Percentiles rank a stretch among this genome's conserved stretches.
phyloP scores from a whole-genome alignment of 2,113 vertebrate species.

The Bucco capensis region DNA sequence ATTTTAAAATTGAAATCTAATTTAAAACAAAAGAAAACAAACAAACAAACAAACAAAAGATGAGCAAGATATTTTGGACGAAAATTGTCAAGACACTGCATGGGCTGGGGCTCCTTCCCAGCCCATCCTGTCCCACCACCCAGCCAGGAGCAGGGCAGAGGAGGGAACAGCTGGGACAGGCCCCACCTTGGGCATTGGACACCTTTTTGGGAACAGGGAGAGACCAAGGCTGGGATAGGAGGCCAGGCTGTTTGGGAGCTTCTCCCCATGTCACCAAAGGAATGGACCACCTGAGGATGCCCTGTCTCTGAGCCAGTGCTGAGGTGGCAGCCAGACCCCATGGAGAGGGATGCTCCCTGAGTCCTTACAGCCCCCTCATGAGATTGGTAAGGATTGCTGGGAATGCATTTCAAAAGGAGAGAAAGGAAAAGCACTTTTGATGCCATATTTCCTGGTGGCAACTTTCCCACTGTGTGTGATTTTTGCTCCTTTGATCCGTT shows the following conservation, averaged over 20 bases:
- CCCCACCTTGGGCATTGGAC: not conserved
- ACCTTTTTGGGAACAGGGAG: not conserved
- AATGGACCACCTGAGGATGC: not conserved
- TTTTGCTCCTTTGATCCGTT: not conserved
- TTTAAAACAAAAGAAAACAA: not conserved
- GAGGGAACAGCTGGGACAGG: not conserved
- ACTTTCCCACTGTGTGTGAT: not conserved
- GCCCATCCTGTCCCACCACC: fast-evolving
- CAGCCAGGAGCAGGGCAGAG: not conserved
- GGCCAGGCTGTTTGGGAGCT: not conserved
- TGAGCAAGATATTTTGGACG: not conserved
- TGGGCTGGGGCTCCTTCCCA: not conserved
- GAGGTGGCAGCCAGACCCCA: not conserved
- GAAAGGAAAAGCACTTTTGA: not conserved
- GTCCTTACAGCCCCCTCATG: not conserved
- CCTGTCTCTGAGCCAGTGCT: not conserved
- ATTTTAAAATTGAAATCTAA: not conserved
- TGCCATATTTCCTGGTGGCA: not conserved
- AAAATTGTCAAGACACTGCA: not conserved
- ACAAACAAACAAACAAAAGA: too few relatives aligned
- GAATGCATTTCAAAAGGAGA: not conserved
- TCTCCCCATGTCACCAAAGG: not conserved
- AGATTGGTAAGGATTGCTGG: not conserved
- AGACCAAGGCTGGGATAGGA: not conserved
- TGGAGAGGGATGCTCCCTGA: not conserved